Base-by-base conservation (phyloP, 2,113 vertebrate genomes). In the Corythornis vintsioides region DNA sequence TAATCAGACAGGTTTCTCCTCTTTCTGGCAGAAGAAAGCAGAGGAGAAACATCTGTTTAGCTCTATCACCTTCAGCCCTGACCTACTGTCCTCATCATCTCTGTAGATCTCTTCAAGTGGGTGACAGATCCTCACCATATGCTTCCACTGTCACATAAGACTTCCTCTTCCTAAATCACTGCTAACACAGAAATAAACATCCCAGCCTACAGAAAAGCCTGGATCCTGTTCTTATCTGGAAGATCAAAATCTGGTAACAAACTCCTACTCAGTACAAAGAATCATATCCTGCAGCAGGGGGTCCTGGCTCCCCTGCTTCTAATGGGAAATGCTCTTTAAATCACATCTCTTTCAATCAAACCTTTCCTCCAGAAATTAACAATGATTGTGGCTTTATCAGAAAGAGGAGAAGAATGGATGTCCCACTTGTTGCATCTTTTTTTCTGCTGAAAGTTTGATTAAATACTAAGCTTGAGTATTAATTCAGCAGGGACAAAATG, bases 391-490 rank as follows among this genome's bases (percentile, higher is more conserved):
- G 21, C 33, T 84, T 81, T 76, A 24, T 60, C 29, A 93, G 28
- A 86, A 79, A 73, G 31, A 48, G 50, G 26, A 78, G 74, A 89
- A 76, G 7, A n/a, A 56, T 18, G 52, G 28, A 60, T 38, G 35
- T 55, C 10, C 21, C 57, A 40, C 24, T 82, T 78, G n/a, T 75
- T 93, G 59, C 55, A 63, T 17, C 33, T 87, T 90, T 38, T 38
- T 74, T 92, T 79, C 55, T 85, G 9, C 42, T 82, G 60, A 17
- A 77, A 25, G 28, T 40, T 35, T 35, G 60, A 71, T 67, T 89
- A 77, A 90, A 70, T 66, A 79, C 81, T 84, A 96, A 87, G 18
- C 47, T 15, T n/a, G 71, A 94, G 18, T 64, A 76, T 82, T 88
- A 92, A 86, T 84, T 87, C 43, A 87, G 67, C 33, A 40, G 33